Conservation (phyloP, 2,888 invertebrate species). For the Onchidella celtica region DNA sequence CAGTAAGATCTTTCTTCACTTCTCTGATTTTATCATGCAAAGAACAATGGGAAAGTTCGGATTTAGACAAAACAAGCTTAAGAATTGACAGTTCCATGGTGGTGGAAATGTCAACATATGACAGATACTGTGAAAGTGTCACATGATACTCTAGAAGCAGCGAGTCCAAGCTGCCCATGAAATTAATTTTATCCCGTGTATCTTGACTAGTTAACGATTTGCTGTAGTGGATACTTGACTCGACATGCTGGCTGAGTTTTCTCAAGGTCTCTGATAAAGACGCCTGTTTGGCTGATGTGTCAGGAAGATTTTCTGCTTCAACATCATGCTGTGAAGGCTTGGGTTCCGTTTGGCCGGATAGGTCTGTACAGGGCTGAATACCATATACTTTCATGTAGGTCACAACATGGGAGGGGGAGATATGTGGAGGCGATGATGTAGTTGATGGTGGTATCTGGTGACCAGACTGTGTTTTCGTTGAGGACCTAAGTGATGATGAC, state of each 20-base stretch:
- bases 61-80: slow-evolving; percentile 6
- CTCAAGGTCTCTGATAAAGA: not conserved
- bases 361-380: not conserved
- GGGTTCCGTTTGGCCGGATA: too few relatives aligned
- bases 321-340: too few relatives aligned
- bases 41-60: not conserved
- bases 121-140: not conserved
- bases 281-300: not conserved
- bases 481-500: not conserved
- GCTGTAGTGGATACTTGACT: too few relatives aligned
- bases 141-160: slow-evolving; percentile 13
- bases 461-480: not conserved
- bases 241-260: too few relatives aligned
- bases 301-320: not conserved
- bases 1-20: not conserved
- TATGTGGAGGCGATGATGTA: not conserved
- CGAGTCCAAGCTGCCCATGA: too few relatives aligned
- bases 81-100: not conserved
- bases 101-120: not conserved
- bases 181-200: too few relatives aligned
- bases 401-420: not conserved
- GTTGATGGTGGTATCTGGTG: not conserved
- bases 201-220: too few relatives aligned
- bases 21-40: not conserved
- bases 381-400: slow-evolving; percentile 10